phyloP scores from a whole-genome alignment of 2,797 vertebrate genomes.

The Pelobates cultripes region DNA sequence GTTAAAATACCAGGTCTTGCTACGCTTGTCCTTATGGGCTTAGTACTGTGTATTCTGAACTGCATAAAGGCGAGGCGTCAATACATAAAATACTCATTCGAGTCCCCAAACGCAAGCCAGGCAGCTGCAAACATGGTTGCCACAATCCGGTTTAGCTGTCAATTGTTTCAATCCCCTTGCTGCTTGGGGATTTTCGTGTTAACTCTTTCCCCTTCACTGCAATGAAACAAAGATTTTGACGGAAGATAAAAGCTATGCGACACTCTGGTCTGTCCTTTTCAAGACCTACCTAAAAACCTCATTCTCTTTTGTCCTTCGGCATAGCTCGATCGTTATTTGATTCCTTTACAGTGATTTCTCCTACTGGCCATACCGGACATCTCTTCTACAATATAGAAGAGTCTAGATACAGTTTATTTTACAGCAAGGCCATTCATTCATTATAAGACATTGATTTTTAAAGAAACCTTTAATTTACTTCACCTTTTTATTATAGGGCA shows the following conservation, averaged over 20 bases:
- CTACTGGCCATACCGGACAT: no score
- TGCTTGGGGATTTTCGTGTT: constrained; percentile 13
- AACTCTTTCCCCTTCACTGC: background rate
- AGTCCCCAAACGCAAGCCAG: constrained; percentile 6
- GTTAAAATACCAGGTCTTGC: constrained; percentile 50
- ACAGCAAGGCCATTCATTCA: no score
- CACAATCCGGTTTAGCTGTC: constrained; percentile 21
- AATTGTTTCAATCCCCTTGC: constrained; percentile 1
- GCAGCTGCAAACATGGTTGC: constrained; percentile 11
- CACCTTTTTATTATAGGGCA: no score
- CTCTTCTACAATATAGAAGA: no score
- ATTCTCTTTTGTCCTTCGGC: background rate
- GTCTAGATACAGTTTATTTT: no score
- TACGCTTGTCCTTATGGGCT: constrained; percentile 32
- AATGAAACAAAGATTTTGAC: no score
- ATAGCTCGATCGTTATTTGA: no score
- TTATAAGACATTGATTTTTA: no score
- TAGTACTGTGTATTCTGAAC: constrained; percentile 30
- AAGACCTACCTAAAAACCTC: background rate
- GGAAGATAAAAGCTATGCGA: no score
- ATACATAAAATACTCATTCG: constrained; percentile 22
- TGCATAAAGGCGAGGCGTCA: constrained; percentile 29
- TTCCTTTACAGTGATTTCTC: no score
- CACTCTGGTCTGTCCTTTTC: no score
- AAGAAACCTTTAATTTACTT: no score